phyloP scores from a whole-genome alignment of 2,888 invertebrate species.

The Drosophila ezoana region DNA sequence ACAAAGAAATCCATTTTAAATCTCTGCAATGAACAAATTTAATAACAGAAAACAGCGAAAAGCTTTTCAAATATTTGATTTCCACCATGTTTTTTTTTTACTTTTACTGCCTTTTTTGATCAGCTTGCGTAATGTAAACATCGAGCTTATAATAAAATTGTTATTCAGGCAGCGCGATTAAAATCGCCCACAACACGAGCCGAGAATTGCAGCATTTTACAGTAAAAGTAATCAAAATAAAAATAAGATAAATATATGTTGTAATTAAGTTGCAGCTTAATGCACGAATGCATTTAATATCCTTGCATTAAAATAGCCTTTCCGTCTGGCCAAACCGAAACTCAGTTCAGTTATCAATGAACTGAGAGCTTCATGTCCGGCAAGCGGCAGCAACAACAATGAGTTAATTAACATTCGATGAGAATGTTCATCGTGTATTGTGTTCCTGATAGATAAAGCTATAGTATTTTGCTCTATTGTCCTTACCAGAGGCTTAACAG shows the following conservation, averaged over 20 bases:
- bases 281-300: conserved; percentile 56
- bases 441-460: conserved; percentile 9
- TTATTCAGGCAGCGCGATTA: conserved; percentile 17
- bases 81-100: conserved; percentile 1
- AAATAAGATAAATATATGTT: conserved; percentile 28
- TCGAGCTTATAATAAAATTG: conserved; percentile 47
- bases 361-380: neutral
- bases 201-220: conserved; percentile 13
- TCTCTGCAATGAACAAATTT: conserved; percentile 28
- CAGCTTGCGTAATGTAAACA: conserved; percentile 36
- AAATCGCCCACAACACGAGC: conserved; percentile 16
- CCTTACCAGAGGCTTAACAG: neutral
- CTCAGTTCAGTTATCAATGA: neutral
- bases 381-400: conserved; percentile 12
- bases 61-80: conserved; percentile 25
- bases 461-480: conserved; percentile 4
- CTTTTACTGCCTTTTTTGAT: conserved; percentile 3
- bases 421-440: neutral
- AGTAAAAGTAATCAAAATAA: conserved; percentile 22
- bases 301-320: conserved; percentile 34
- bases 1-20: conserved; percentile 19
- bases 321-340: conserved; percentile 1
- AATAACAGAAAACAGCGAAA: conserved; percentile 30
- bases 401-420: conserved; percentile 36
- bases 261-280: conserved; percentile 57